These are phyloP conservation scores for Trichoplusia ni DNA, from an alignment of 1,140 invertebrate species.

Conservation along the genomic window DNA sequence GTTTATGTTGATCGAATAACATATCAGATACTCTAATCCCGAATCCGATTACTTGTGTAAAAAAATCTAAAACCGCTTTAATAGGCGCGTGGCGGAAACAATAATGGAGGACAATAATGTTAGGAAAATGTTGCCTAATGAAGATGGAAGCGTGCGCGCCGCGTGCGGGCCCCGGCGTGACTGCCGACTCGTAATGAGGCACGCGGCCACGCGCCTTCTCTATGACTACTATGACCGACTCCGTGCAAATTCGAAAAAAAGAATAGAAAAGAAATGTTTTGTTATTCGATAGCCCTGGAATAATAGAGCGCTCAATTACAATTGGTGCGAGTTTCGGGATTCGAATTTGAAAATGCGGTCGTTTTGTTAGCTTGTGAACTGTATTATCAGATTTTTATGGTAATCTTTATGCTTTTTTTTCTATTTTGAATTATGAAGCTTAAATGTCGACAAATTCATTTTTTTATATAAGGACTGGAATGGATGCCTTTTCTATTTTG, in stretches of 20 bases:
- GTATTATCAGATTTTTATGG: no score
- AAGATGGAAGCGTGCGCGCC: slow-evolving; percentile 61
- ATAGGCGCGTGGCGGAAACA: slow-evolving; percentile 72
- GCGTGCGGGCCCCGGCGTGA: slow-evolving; percentile 47
- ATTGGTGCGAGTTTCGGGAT: slow-evolving; percentile 6
- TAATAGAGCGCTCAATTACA: slow-evolving; percentile 10
- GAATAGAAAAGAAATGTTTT: slow-evolving; percentile 20
- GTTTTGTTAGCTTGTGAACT: no score
- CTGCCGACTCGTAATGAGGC: slow-evolving; percentile 51
- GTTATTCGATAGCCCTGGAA: slow-evolving; percentile 21
- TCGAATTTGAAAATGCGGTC: no score
- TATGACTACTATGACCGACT: background rate
- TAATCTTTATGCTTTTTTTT: no score
- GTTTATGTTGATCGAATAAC: slow-evolving; percentile 75
- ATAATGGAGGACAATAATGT: no score
- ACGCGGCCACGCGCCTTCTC: slow-evolving; percentile 43
- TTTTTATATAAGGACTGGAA: no score
- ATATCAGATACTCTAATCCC: slow-evolving; percentile 60
- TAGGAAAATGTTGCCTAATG: slow-evolving; percentile 66
- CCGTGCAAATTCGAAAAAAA: slow-evolving; percentile 20
- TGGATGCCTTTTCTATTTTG: no score
- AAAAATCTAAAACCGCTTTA: slow-evolving; percentile 65
- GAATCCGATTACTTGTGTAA: slow-evolving; percentile 71
- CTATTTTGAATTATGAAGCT: no score
- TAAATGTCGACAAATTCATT: no score